Evolutionary conservation across 1,140 invertebrate species (phyloP), one percentile per base, ranked within the genome.

Genomic region (Aphaenogaster ashmeadi): DNA sequence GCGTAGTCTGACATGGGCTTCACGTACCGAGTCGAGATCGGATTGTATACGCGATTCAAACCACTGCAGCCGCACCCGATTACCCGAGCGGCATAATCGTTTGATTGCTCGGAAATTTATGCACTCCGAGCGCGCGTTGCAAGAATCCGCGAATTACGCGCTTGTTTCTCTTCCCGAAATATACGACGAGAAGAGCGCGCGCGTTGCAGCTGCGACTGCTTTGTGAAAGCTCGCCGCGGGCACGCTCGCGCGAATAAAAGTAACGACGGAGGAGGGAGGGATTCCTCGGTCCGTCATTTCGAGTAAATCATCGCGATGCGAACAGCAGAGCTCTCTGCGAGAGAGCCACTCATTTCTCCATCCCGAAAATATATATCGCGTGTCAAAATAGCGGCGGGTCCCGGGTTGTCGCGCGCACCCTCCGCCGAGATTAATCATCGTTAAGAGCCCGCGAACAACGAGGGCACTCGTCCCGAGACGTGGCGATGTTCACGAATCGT

Each of bases 271-370:
- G 54, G 71, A n/a, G 18, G 27, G 33, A 38, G 44, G 27, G 27
- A 84, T 75, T 74, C 69, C 58, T 74, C 27, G n/a, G 54, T n/a
- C 41, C 67, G 54, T 75, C 69, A 62, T 54, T 44, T 84, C 54
- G 69, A 33, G 66, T 84, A 87, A 91, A 90, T 90, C 87, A 66
- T 74, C 74, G 62, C 79, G 78, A 89, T 83, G 52, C 86, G 78
- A 83, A 9, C 33, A 9, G 33, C 66, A n/a, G 27, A 27, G 27
- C 47, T 52, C 21, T 58, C 13, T 21, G n/a, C 15, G 56, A 6
- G 6, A 47, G n/a, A 56, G 52, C 67, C 41, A 47, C 47, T 58
- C 36, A 13, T 47, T 47, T 56, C 8, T 56, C 44, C 15, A 78
- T 47, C 60, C 44, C 27, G 9, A 62, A 69, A 15, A 64, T 33